Percentiles rank a stretch among this genome's conserved stretches.
phyloP scores from a whole-genome alignment of 2,888 invertebrate species.

The Hyles lineata region DNA sequence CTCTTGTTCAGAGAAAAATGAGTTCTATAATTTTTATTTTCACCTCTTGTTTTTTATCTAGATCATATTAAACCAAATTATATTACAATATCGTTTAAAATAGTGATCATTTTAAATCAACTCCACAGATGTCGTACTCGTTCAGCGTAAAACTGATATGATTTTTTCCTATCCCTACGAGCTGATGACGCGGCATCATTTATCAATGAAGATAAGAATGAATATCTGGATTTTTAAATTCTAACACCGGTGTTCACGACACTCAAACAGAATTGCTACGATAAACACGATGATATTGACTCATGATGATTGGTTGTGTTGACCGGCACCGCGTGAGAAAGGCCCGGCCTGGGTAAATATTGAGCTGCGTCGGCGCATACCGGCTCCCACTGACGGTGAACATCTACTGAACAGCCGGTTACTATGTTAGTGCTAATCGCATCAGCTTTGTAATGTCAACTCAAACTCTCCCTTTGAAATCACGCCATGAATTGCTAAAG shows the following conservation, averaged over 20 bases:
- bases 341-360: constrained; percentile 72
- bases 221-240: constrained; percentile 20
- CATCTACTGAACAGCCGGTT: constrained; percentile 24
- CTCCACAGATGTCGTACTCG: too few relatives aligned
- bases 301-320: constrained; percentile 64
- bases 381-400: constrained; percentile 41
- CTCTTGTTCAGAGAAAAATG: too few relatives aligned
- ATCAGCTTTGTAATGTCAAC: constrained; percentile 28
- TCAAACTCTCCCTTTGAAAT: constrained; percentile 38
- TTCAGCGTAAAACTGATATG: too few relatives aligned
- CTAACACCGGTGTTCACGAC: constrained; percentile 27
- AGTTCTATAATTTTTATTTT: too few relatives aligned
- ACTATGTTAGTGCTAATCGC: constrained; percentile 29
- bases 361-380: constrained; percentile 50
- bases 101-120: too few relatives aligned
- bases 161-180: too few relatives aligned
- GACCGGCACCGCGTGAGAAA: constrained; percentile 68
- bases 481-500: not conserved
- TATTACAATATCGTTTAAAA: too few relatives aligned
- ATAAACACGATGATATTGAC: constrained; percentile 72
- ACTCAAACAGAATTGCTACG: constrained; percentile 57
- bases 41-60: too few relatives aligned
- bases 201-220: not conserved
- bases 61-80: too few relatives aligned
- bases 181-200: too few relatives aligned